Percentiles rank a stretch among this genome's conserved stretches.
Conservation (phyloP, 2,888 invertebrate species). For the Xestobium rufovillosum region DNA sequence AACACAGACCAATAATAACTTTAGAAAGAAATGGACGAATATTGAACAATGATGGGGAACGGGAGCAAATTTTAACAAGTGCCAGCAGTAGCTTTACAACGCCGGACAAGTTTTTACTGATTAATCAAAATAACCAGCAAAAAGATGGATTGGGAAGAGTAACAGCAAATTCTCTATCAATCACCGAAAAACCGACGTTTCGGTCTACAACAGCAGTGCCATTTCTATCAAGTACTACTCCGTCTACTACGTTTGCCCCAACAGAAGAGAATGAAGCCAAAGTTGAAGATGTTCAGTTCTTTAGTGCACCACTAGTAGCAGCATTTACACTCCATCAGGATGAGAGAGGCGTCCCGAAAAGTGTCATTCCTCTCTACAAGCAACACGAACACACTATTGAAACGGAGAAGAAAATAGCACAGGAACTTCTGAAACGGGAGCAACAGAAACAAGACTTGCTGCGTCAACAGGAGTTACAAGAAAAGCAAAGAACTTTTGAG, state of each 20-base stretch:
- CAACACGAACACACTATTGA: conserved; percentile 35
- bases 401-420: conserved; percentile 18
- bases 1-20: conserved; percentile 31
- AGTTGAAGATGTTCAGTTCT: conserved; percentile 69
- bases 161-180: neutral
- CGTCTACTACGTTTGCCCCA: conserved; percentile 54
- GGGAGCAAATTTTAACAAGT: conserved; percentile 36
- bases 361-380: conserved; percentile 66
- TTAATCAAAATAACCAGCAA: conserved; percentile 18
- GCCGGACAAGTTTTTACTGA: conserved; percentile 10
- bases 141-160: conserved; percentile 5
- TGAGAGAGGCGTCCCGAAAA: conserved; percentile 67
- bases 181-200: conserved; percentile 12
- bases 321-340: conserved; percentile 83
- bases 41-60: conserved; percentile 22
- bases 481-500: conserved; percentile 39
- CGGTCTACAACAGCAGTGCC: conserved; percentile 13
- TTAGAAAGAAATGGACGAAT: conserved; percentile 21
- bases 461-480: conserved; percentile 38
- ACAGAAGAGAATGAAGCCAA: conserved; percentile 58
- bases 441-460: conserved; percentile 22
- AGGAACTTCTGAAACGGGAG: conserved; percentile 21
- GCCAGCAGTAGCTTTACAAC: conserved; percentile 30
- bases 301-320: conserved; percentile 72
- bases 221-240: conserved; percentile 22